Percentiles rank a stretch among this genome's conserved stretches.
phyloP scores from a whole-genome alignment of 2,113 vertebrate species.

The Dissostichus mawsoni region DNA sequence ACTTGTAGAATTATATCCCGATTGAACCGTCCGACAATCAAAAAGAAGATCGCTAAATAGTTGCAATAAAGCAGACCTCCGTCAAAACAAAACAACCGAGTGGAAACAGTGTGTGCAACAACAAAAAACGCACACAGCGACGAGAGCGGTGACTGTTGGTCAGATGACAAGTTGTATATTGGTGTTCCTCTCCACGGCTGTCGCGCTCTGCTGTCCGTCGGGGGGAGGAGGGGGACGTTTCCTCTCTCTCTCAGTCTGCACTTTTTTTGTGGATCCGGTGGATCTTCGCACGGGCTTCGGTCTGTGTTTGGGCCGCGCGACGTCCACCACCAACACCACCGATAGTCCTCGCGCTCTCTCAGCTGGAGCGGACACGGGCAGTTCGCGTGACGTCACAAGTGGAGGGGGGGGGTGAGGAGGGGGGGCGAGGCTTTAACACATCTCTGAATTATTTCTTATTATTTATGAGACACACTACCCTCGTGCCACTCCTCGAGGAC shows the following conservation, averaged over 20 bases:
- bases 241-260: conserved; percentile 72
- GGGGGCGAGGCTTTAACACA: conserved; percentile 22
- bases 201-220: conserved; percentile 70
- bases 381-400: conserved; percentile 85
- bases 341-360: conserved; percentile 65
- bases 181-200: conserved; percentile 74
- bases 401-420: conserved; percentile 42
- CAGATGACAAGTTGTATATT: conserved; percentile 80
- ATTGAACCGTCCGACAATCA: conserved; percentile 19
- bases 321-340: conserved; percentile 58
- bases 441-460: conserved; percentile 51
- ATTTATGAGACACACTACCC: conserved; percentile 81
- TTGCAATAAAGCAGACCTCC: conserved; percentile 28
- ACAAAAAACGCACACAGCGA: conserved; percentile 24
- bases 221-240: conserved; percentile 58
- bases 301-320: conserved; percentile 75
- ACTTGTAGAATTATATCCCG: conserved; percentile 43
- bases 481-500: conserved; percentile 72
- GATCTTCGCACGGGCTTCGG: conserved; percentile 71
- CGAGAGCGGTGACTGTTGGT: conserved; percentile 67
- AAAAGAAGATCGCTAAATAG: conserved; percentile 10
- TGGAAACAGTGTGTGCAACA: conserved; percentile 40
- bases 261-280: conserved; percentile 74
- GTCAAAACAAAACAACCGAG: conserved; percentile 56
- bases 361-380: conserved; percentile 86